Evolutionary conservation across 2,888 invertebrate genomes (phyloP).

Genomic region (Gastracanthus pulcherrimus): DNA sequence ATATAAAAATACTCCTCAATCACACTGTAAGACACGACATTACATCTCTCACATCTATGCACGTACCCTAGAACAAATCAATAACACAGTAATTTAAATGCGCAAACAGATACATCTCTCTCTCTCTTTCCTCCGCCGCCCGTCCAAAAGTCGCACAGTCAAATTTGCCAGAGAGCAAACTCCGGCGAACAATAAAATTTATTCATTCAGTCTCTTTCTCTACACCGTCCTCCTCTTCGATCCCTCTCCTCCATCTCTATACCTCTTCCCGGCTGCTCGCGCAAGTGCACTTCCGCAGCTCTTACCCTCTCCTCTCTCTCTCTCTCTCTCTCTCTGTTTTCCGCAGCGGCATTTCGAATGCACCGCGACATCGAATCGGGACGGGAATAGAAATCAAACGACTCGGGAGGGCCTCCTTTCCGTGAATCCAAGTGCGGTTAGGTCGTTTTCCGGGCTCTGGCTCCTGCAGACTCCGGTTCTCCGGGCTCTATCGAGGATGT

Average conservation of each 20-base stretch:
- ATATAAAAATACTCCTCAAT: no score
- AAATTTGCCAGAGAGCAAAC: not conserved
- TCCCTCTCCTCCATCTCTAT: not conserved
- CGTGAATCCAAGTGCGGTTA: not conserved
- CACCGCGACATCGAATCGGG: constrained; percentile 61
- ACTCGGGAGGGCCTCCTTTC: constrained; percentile 4
- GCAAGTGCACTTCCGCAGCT: constrained; percentile 1
- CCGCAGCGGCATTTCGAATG: constrained; percentile 58
- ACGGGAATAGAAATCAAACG: constrained; percentile 64
- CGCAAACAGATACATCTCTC: not conserved
- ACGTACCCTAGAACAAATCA: no score
- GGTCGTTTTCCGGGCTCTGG: not conserved
- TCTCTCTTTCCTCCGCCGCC: no score
- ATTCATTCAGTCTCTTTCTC: not conserved
- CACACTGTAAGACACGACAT: no score
- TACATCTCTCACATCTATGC: no score
- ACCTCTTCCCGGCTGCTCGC: not conserved
- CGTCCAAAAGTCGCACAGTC: not conserved
- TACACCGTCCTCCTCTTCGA: not conserved
- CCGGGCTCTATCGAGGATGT: no score
- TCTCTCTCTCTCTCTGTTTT: constrained; percentile 25
- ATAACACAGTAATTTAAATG: no score
- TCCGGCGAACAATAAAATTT: constrained; percentile 7
- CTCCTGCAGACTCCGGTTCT: no score
- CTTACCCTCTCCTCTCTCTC: constrained; percentile 38